Base-by-base conservation (phyloP, 2,113 vertebrate species). In the Crotalus tigris region DNA sequence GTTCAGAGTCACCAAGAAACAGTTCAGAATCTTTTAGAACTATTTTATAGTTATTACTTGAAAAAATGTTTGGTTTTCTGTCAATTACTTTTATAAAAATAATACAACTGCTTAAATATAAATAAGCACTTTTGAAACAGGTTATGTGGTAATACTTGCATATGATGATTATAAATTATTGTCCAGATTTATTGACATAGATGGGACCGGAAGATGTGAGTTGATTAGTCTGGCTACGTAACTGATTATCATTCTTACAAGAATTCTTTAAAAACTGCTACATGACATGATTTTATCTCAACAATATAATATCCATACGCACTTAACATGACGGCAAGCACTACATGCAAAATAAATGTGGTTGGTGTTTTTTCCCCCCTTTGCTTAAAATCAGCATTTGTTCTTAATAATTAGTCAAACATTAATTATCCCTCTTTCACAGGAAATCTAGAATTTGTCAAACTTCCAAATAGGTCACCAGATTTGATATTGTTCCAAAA, bases 341-440 rank as follows among this genome's bases (percentile, higher is more conserved):
- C 97, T 96, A 96, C 94, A 96, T 95, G 95, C 95, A 95, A 96
- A 93, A 92, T 97, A 96, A 96, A 59, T 93, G 88, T 93, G 46
- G 86, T 94, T 54, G 55, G 59, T 44, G 55, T 13, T 33, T 26
- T 13, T 3, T 39, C 3, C 3, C 3, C 57, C 29, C 89, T 95
- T 53, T 64, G 24, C 90, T 95, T 95, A 85, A 93, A 92, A 97
- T 96, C 94, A 93, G 92, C 95, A 92, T 94, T 3, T 2, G 94
- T 92, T 90, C 61, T 96, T 95, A 93, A 91, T 19, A 57, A 6
- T 69, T 46, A 69, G 46, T 93, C 88, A 94, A 87, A 95, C 90
- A 93, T 93, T 75, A 91, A 92, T 64, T 23, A 86, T 29, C 9
- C n/a, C 90, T 93, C 89, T 95, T 90, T 93, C 51, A 85, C 3